phyloP scores from a whole-genome alignment of 2,797 vertebrate genomes.

The Platalea minor region DNA sequence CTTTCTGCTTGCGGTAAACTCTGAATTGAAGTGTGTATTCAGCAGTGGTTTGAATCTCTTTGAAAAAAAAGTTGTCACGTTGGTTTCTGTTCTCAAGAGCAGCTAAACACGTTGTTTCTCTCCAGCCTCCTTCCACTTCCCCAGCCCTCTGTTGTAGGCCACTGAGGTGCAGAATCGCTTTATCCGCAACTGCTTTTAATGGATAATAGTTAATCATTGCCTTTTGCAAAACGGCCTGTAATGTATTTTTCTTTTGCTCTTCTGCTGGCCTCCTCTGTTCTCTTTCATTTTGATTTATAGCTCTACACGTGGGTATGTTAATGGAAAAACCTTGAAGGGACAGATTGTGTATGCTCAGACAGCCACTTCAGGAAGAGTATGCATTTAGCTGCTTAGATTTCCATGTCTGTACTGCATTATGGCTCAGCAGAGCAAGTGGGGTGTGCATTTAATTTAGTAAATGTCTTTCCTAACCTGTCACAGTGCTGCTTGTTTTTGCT shows the following conservation, averaged over 20 bases:
- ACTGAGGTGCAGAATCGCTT: background rate
- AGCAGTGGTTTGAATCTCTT: background rate
- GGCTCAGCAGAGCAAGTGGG: background rate
- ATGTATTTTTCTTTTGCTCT: background rate
- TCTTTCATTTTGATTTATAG: conserved; percentile 26
- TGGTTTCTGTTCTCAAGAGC: background rate
- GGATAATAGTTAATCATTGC: background rate
- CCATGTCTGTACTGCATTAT: background rate
- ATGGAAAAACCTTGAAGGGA: conserved; percentile 22
- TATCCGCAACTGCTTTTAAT: accelerated
- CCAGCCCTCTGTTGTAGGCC: background rate
- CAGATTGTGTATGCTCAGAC: background rate
- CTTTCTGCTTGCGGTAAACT: background rate
- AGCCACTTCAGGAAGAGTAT: background rate
- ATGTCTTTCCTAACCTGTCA: background rate
- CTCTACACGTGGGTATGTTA: background rate
- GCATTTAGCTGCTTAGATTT: background rate
- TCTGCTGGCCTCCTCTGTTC: background rate
- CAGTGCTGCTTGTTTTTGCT: background rate
- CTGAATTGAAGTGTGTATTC: background rate
- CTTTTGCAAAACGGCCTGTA: background rate
- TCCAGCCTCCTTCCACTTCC: background rate
- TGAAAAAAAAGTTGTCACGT: accelerated
- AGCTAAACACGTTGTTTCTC: background rate
- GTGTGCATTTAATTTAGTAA: background rate